Percentiles rank a stretch among this genome's conserved stretches.
Evolutionary conservation across 2,113 vertebrate genomes (phyloP).

Genomic region (Nycticorax nycticorax): DNA sequence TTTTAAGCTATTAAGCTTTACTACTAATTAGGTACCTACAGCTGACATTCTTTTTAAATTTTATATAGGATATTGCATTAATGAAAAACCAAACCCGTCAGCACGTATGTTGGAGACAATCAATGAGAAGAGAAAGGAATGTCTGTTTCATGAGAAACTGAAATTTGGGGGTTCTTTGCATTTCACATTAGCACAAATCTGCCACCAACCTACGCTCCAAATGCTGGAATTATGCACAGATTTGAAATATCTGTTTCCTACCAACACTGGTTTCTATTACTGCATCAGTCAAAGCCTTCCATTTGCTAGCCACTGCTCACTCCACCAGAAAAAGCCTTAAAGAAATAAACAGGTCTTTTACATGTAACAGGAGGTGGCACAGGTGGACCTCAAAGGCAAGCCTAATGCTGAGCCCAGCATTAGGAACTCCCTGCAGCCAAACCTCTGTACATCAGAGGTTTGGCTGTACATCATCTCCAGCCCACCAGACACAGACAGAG

Average conservation of each 20-base stretch:
- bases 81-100: background rate
- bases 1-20: background rate
- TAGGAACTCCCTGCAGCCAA: background rate
- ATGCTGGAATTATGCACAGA: constrained; percentile 8
- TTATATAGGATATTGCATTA: background rate
- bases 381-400: background rate
- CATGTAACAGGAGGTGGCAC: background rate
- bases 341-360: background rate
- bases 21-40: background rate
- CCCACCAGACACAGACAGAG: background rate
- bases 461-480: background rate
- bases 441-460: background rate
- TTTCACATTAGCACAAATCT: constrained; percentile 21
- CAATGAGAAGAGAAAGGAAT: background rate
- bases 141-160: background rate
- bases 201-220: constrained; percentile 24
- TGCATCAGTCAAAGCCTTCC: background rate
- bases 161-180: constrained; percentile 11
- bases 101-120: background rate
- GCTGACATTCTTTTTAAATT: background rate
- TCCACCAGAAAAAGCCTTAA: background rate
- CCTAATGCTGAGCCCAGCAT: background rate
- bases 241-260: background rate
- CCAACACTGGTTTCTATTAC: background rate
- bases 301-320: background rate